Conservation (phyloP, 2,113 vertebrate genomes). For the Aix galericulata region DNA sequence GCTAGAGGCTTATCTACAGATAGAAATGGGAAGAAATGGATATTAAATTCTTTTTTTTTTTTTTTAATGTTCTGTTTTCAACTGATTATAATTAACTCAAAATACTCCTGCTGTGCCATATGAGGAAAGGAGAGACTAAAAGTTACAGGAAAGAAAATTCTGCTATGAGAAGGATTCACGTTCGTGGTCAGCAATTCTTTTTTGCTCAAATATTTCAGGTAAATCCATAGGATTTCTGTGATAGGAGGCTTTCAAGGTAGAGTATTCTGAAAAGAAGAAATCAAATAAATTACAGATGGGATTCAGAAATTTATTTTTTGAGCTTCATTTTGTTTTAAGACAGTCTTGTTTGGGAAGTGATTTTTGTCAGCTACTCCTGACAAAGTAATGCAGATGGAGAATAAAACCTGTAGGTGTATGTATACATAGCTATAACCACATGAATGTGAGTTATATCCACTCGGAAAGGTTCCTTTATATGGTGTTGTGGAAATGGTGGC, state of each 20-base stretch:
- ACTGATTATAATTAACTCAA: background rate
- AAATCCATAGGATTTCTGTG: background rate
- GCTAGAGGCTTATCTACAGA: background rate
- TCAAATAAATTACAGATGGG: background rate
- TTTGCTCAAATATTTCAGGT: background rate
- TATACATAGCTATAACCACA: background rate
- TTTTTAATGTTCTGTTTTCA: background rate
- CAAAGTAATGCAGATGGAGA: background rate
- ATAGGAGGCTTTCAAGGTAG: background rate
- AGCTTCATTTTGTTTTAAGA: background rate
- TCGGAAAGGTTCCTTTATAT: background rate
- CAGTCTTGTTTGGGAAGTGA: background rate
- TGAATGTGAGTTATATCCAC: fast-evolving
- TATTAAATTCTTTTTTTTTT: background rate
- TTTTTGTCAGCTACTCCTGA: background rate
- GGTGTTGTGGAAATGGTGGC: background rate
- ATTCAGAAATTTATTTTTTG: background rate
- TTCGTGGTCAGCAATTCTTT: background rate
- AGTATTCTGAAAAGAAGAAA: background rate
- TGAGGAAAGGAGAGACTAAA: background rate
- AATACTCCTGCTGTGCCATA: background rate
- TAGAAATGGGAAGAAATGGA: background rate
- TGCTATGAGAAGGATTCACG: background rate
- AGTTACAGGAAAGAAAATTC: background rate
- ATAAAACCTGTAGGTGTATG: background rate